Evolutionary conservation across 2,888 invertebrate genomes (phyloP), one percentile per base, ranked within the genome.

Genomic region (Acanthococcus lagerstroemiae): DNA sequence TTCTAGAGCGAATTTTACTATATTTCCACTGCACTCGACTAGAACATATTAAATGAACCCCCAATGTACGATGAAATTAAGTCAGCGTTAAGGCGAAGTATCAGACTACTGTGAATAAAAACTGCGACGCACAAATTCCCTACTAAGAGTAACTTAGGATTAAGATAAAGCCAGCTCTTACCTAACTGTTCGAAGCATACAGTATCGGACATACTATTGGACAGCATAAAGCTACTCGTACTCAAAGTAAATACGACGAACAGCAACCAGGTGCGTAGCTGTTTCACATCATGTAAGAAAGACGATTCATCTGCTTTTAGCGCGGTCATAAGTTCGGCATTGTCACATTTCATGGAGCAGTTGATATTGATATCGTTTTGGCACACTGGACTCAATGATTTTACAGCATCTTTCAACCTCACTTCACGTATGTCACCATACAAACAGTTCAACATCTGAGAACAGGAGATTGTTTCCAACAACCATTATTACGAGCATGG

Each of bases 131-230:
- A n/a, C n/a, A 24, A 12, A 3, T 26, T 37, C 3, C 7, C 17
- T 24, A 19, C 9, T 52, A 12, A 9, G 52, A 9, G 17, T 9
- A 55, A 25, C 24, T 25, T 4, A 24, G n/a, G 5, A 22, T 26
- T 55, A 3, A 9, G 55, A 26, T 6, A 17, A 19, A 2, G 15
- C 3, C n/a, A 46, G 19, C 26, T 48, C 12, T 65, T 65, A 69
- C 69, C 69, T 4, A 69, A 44, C 12, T 56, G 12, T 4, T 68
- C 65, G 0, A 69, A 65, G 30, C 69, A 69, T 30, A 69, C 55
- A 0, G 69, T 55, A 52, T 68, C 69, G 6, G 57, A 57, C 22
- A 69, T 19, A 15, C 55, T 55, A 12, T 9, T 15, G 19, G 30
- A 66, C 17, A 67, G 19, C 4, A n/a, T 52, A 17, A 66, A 27